Conservation (phyloP, 2,113 vertebrate species). For the Leucoraja erinaceus region DNA sequence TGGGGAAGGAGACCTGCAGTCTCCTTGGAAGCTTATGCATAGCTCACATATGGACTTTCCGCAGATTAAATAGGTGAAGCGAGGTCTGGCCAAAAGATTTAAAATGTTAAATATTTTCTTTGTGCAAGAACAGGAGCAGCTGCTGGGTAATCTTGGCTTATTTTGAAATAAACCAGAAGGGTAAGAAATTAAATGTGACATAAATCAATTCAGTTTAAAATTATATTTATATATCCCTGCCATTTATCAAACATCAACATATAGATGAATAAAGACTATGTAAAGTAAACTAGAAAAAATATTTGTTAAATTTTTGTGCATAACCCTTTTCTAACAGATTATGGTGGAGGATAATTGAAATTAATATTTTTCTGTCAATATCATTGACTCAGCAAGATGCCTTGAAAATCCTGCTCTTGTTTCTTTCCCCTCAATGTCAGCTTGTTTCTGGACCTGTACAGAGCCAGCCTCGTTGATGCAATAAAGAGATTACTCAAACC, state of each 20-base stretch:
- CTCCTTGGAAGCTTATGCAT: conserved; percentile 61
- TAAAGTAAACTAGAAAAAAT: not conserved
- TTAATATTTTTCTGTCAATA: not conserved
- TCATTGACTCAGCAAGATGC: not conserved
- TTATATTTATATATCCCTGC: not conserved
- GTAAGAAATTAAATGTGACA: conserved; percentile 48
- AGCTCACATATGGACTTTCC: conserved; percentile 60
- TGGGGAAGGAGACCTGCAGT: conserved; percentile 57
- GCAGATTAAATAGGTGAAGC: conserved; percentile 63
- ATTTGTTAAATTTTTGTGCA: not conserved
- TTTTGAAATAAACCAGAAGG: conserved; percentile 56
- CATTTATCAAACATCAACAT: not conserved
- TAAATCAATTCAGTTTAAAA: conserved; percentile 49
- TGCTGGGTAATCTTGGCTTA: conserved; percentile 50
- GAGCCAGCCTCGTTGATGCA: conserved; percentile 92
- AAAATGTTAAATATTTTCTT: conserved; percentile 64
- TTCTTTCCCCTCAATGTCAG: conserved; percentile 67
- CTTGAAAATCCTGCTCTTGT: not conserved
- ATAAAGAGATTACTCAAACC: conserved; percentile 95
- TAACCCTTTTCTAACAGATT: conserved; percentile 8
- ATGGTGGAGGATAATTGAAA: not conserved
- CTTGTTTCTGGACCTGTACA: conserved; percentile 96
- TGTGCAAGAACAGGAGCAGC: conserved; percentile 64
- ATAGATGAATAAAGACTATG: not conserved
- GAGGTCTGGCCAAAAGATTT: conserved; percentile 66